Base-by-base conservation (phyloP, 2,113 vertebrate genomes). In the Fregetta grallaria region DNA sequence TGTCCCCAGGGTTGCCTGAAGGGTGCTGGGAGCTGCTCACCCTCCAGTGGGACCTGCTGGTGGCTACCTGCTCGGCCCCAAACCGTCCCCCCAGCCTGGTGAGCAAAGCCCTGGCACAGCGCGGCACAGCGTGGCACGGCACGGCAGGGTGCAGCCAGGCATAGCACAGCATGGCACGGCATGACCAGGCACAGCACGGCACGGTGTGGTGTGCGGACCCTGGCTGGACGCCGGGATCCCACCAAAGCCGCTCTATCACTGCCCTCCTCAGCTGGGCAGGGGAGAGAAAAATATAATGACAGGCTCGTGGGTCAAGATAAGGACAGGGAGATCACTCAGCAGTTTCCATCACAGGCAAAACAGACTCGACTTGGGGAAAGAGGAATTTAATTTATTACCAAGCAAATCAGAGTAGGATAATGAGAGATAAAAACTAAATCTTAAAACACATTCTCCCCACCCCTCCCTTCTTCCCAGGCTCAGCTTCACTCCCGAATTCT, bases 51-150 rank as follows among this genome's bases (percentile, higher is more conserved):
- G 98, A 99, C 95, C 96, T 99, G 81, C 98, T 99, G 97, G 99
- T 99, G 90, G 99, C 98, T 92, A 98, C 98, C 93, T 99, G 98
- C 96, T 99, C 98, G 1, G 98, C 99, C 9, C 99, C 99, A 4
- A 98, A 97, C 94, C 97, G 88, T 7, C 99, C 99, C 11, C 99
- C 98, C 13, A 97, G 96, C 80, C 97, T 99, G 98, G 99, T 99
- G 97, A 98, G 98, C 95, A 36, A 71, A 49, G 34, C n/a, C 29
- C 6, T 36, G 23, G 34, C 26, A 38, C 73, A 0, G 0, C 1
- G 0, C 2, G 6, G 45, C 38, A 27, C 65, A 12, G 47, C 2
- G 3, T 13, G 27, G 15, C 32, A 2, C 4, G 30, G 40, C 29
- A 45, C 1, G 3, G 75, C 16, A 4, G 8, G 7, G 66, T 14